Conservation (phyloP, 2,113 vertebrate genomes). For the Columbina picui region DNA sequence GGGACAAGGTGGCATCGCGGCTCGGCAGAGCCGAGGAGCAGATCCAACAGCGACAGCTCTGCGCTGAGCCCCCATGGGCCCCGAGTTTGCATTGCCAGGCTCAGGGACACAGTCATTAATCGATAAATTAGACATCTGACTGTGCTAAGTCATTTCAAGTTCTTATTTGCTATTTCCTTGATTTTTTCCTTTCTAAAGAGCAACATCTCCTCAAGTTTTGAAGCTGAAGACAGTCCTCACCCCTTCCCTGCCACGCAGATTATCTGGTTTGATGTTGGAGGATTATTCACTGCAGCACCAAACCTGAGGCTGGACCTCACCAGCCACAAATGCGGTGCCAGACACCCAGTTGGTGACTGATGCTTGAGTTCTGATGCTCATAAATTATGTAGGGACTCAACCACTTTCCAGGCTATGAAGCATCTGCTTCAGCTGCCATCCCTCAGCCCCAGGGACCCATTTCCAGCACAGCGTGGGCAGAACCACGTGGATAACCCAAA, state of each 20-base stretch:
- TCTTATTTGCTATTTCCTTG: neutral
- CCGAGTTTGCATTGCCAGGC: neutral
- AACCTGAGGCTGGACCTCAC: neutral
- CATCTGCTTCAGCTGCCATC: neutral
- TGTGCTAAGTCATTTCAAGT: neutral
- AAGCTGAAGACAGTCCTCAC: neutral
- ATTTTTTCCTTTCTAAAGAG: neutral
- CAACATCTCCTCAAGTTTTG: neutral
- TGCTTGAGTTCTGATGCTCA: neutral
- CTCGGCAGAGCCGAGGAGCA: neutral
- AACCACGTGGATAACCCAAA: neutral
- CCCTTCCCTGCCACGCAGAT: neutral
- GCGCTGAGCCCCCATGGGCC: neutral
- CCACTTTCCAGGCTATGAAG: neutral
- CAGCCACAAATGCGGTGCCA: accelerated
- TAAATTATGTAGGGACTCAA: neutral
- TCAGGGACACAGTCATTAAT: neutral
- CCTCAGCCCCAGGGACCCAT: neutral
- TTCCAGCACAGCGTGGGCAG: neutral
- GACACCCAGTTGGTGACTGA: neutral
- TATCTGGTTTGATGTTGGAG: neutral
- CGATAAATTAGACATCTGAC: neutral
- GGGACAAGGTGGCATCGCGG: neutral
- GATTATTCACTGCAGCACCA: neutral
- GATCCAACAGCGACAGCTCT: neutral